A percentile compares a stretch with the other conserved stretches of the same genome.
Evolutionary conservation across 1,140 invertebrate species (phyloP).

Genomic region (Heliconius eleuchia): DNA sequence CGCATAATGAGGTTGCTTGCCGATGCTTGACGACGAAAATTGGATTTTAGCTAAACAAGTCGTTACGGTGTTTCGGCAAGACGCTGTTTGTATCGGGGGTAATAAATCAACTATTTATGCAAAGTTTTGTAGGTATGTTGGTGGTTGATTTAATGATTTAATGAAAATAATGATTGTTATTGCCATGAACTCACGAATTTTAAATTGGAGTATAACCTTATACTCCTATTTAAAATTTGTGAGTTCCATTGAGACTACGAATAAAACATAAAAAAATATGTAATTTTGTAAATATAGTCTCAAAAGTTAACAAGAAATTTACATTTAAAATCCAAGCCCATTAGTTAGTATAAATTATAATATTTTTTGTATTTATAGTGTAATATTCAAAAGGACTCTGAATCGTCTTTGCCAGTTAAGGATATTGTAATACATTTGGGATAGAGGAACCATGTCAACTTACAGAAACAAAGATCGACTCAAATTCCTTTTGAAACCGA

Average conservation of each 20-base stretch:
- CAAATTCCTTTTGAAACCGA: conserved; percentile 75
- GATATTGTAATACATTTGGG: conserved; percentile 52
- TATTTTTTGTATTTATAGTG: conserved; percentile 40
- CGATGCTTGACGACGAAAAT: conserved; percentile 50
- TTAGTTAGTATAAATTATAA: background rate
- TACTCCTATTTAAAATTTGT: too few species aligned
- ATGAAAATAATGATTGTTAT: too few species aligned
- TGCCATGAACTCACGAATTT: too few species aligned
- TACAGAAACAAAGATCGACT: conserved; percentile 81
- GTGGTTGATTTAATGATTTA: background rate
- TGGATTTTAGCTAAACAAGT: conserved; percentile 63
- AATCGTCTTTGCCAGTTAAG: conserved; percentile 76
- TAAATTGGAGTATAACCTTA: too few species aligned
- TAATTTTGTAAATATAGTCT: too few species aligned
- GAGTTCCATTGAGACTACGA: too few species aligned
- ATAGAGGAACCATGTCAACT: conserved; percentile 78
- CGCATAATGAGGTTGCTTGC: conserved; percentile 44
- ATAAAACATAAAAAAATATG: too few species aligned
- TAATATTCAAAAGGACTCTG: conserved; percentile 80
- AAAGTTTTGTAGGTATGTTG: background rate
- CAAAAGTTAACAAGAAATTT: too few species aligned
- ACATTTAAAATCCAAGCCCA: background rate
- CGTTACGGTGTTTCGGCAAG: conserved; percentile 45
- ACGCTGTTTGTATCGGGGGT: conserved; percentile 20
- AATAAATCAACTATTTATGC: conserved; percentile 5